Base-by-base conservation (phyloP, 2,888 invertebrate species). In the Coremacera marginata region DNA sequence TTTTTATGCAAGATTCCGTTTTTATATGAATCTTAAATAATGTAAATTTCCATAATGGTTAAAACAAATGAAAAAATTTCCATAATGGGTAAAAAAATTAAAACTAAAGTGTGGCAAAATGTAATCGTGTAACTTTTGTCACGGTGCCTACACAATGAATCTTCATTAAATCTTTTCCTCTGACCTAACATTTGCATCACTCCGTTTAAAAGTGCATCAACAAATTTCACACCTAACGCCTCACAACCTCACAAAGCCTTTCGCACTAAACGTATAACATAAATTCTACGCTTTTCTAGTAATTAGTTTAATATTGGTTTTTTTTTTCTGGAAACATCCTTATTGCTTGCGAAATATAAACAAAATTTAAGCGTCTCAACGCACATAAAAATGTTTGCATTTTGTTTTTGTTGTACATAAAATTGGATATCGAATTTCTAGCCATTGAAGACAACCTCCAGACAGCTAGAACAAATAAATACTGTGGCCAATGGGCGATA, bases 381-480 rank as follows among this genome's bases (percentile, higher is more conserved):
- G 82, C 82, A 84, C 83, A 84, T 82, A 86, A 84, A 84, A 83
- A 84, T 84, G 82, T 84, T 85, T 84, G 82, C 83, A 83, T 84
- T 83, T 84, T 82, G 83, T 81, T 83, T 85, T 86, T 86, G 84
- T 85, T 85, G 85, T 84, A 82, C 86, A 84, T 84, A 84, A 85
- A 87, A 84, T 85, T 83, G 84, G 84, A 84, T 86, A 86, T 86
- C 84, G 85, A 85, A 84, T 86, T 85, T 86, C 86, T 80, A 82
- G 79, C 72, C 57, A 27, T 37, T 31, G 70, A 25, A 16, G 63
- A 7, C 74, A 55, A 57, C 65, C 77, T 62, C 78, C 51, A 72
- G 57, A 14, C 62, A 73, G 19, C 65, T 70, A 55, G 79, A 76
- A 60, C 67, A 44, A 44, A 77, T 77, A 70, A 70, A 78, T 83